Conservation (phyloP, 2,797 vertebrate species). For the Varecia variegata region DNA sequence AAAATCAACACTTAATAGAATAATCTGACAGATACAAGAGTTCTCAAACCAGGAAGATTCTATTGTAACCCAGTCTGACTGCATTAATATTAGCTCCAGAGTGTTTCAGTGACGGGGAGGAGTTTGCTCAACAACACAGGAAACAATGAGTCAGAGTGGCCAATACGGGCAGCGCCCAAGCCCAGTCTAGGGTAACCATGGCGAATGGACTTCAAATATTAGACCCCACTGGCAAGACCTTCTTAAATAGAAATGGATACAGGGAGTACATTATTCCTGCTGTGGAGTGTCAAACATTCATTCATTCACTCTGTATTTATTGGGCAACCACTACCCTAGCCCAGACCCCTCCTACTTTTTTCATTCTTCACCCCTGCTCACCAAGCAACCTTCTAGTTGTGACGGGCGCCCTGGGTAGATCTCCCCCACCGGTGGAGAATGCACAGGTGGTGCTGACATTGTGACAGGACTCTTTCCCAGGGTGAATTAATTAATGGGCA, state of each 20-base stretch:
- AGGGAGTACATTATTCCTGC: background rate
- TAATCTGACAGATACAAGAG: background rate
- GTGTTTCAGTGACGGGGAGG: background rate
- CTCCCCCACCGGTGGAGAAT: background rate
- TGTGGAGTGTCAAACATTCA: fast-evolving
- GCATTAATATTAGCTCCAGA: background rate
- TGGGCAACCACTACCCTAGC: background rate
- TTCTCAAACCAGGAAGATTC: background rate
- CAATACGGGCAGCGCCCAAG: background rate
- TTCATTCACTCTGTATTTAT: background rate
- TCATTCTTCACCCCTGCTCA: background rate
- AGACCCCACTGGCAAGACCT: background rate
- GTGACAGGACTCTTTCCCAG: background rate
- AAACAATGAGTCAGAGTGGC: background rate
- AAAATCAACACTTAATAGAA: background rate
- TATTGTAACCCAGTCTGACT: background rate
- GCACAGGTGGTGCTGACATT: background rate
- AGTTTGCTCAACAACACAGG: background rate
- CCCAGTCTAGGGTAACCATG: background rate
- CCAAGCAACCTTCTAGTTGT: background rate
- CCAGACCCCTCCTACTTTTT: background rate
- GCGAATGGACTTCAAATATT: background rate
- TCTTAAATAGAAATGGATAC: background rate
- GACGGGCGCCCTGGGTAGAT: background rate
- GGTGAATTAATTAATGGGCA: background rate